Percentiles rank a stretch among this genome's conserved stretches.
phyloP scores from a whole-genome alignment of 1,140 invertebrate species.

The Trachelipus rathkii region DNA sequence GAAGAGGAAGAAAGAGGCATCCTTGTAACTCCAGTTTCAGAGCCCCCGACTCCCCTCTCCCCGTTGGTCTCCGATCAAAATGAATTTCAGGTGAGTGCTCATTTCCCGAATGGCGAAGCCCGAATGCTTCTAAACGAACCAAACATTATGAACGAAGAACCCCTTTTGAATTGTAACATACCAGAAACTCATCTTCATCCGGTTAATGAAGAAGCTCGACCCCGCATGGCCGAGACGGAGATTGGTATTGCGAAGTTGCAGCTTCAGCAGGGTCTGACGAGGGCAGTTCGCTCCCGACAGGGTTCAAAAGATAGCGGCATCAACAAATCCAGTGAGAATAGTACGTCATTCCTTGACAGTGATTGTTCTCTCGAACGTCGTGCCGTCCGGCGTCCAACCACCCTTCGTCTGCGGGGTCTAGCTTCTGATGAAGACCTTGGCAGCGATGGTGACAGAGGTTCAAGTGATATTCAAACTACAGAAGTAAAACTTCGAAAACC shows the following conservation, averaged over 20 bases:
- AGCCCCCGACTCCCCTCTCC: conserved; percentile 33
- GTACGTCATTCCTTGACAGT: conserved; percentile 37
- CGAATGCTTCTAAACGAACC: conserved; percentile 28
- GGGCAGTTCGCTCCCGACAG: conserved; percentile 34
- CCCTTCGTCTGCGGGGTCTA: conserved; percentile 47
- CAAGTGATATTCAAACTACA: conserved; percentile 45
- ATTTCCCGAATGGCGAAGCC: conserved; percentile 33
- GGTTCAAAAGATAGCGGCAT: conserved; percentile 41
- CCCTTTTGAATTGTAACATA: conserved; percentile 19
- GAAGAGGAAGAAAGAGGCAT: conserved; percentile 37
- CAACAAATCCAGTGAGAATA: conserved; percentile 39
- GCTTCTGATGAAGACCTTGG: conserved; percentile 49
- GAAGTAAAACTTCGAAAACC: conserved; percentile 64
- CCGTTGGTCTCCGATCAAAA: conserved; percentile 22
- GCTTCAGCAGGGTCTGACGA: conserved; percentile 36
- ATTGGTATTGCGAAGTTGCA: conserved; percentile 41
- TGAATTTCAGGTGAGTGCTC: conserved; percentile 30
- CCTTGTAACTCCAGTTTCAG: conserved; percentile 36
- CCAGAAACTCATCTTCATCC: neutral
- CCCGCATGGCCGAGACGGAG: conserved; percentile 36
- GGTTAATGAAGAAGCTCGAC: neutral
- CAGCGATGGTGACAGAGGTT: conserved; percentile 66
- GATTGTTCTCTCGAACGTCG: conserved; percentile 36
- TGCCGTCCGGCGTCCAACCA: conserved; percentile 41
- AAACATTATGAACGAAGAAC: conserved; percentile 26